Conservation (phyloP, 2,113 vertebrate species). For the Phaethon lepturus region DNA sequence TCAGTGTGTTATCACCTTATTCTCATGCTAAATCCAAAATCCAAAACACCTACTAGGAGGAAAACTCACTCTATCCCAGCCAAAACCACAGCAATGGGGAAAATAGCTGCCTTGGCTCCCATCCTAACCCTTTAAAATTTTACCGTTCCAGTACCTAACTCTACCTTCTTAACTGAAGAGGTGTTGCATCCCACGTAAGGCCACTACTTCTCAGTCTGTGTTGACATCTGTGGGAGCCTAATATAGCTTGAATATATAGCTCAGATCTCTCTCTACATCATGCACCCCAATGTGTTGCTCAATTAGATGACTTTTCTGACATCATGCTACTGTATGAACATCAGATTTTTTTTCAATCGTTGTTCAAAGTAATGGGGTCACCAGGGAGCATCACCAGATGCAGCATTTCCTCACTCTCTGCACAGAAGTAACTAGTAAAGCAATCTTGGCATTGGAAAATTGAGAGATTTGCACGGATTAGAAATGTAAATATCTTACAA, state of each 20-base stretch:
- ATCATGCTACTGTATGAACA: background rate
- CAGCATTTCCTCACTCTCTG: background rate
- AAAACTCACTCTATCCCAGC: too few species aligned
- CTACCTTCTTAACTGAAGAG: background rate
- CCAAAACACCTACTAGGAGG: too few species aligned
- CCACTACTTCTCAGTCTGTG: background rate
- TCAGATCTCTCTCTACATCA: background rate
- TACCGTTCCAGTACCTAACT: background rate
- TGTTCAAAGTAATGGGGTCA: constrained; percentile 28
- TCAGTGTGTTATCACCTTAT: too few species aligned
- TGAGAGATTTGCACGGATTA: background rate
- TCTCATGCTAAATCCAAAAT: too few species aligned
- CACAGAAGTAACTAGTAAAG: background rate
- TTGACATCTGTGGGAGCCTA: background rate
- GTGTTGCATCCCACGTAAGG: background rate
- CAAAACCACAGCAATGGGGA: background rate
- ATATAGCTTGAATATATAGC: background rate
- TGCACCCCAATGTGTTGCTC: background rate
- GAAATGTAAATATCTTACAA: background rate
- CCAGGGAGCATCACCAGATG: background rate
- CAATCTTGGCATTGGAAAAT: background rate
- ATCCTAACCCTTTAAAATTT: background rate
- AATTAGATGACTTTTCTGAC: background rate
- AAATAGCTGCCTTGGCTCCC: background rate
- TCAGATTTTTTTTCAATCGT: background rate